Conservation (phyloP, 2,113 vertebrate species). For the Nanorana parkeri region DNA sequence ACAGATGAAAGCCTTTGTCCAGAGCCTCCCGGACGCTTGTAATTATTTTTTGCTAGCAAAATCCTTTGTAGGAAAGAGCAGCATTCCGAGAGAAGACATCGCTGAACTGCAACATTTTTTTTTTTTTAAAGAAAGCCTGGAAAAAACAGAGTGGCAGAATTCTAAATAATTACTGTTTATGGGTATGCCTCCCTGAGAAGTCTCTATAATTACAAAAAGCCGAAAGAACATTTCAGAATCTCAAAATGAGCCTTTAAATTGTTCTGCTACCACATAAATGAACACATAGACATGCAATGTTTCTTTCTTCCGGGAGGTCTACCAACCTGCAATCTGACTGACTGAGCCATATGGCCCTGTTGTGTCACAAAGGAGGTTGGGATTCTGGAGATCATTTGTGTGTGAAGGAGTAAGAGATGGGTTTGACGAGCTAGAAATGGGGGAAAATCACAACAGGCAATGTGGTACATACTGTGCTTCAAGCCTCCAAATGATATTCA, state of each 20-base stretch:
- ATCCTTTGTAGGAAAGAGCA: constrained; percentile 3
- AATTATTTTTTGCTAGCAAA: constrained; percentile 47
- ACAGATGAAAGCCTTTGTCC: constrained; percentile 38
- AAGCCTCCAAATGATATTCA: constrained; percentile 2
- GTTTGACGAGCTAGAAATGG: not conserved
- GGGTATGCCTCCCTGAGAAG: not conserved
- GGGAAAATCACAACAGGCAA: constrained; percentile 1
- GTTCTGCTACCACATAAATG: constrained; percentile 9
- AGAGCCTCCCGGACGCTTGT: constrained; percentile 42
- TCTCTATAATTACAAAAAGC: constrained; percentile 7
- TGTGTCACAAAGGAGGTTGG: not conserved
- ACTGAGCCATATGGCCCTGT: not conserved
- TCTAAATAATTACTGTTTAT: constrained; percentile 16
- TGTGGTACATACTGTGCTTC: constrained; percentile 3
- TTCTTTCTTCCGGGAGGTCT: not conserved
- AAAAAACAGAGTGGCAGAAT: constrained; percentile 1
- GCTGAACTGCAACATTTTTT: constrained; percentile 6
- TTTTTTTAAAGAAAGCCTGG: not conserved
- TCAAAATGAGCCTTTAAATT: not conserved
- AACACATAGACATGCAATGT: not conserved
- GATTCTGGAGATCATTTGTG: not conserved
- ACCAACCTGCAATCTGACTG: not conserved
- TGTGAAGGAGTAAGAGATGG: not conserved
- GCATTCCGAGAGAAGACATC: constrained; percentile 1
- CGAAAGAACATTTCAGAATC: not conserved